Evolutionary conservation across 2,113 vertebrate genomes (phyloP).

Genomic region (Pseudolaguvia tuberculata): DNA sequence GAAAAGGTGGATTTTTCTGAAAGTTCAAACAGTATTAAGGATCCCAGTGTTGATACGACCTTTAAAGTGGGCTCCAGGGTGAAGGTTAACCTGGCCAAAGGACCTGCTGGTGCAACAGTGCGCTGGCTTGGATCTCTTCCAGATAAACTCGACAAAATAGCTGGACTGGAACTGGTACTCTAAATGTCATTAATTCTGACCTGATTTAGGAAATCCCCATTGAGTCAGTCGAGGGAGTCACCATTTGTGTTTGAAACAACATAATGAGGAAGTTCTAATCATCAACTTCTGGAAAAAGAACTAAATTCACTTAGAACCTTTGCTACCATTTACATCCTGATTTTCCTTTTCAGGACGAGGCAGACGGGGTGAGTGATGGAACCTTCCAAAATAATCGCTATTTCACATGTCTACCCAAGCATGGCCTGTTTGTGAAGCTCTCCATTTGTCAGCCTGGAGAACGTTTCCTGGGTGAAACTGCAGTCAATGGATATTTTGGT

Average conservation of each 20-base stretch:
- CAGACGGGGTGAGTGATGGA: constrained; percentile 67
- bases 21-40: not conserved
- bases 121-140: constrained; percentile 77
- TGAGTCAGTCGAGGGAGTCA: not conserved
- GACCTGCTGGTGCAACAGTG: constrained; percentile 69
- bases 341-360: constrained; percentile 66
- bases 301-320: not conserved
- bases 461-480: constrained; percentile 61
- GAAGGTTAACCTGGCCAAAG: constrained; percentile 65
- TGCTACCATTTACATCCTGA: accelerated
- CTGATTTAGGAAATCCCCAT: constrained; percentile 1
- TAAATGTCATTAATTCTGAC: not conserved
- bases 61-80: constrained; percentile 73
- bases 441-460: constrained; percentile 69
- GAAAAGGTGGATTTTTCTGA: constrained; percentile 29
- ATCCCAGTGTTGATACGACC: not conserved
- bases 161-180: constrained; percentile 80
- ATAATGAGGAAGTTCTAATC: not conserved
- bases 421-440: constrained; percentile 75
- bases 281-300: not conserved
- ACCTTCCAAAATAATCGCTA: constrained; percentile 59
- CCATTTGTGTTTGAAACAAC: not conserved
- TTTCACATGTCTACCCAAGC: constrained; percentile 65
- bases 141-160: constrained; percentile 53
- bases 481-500: constrained; percentile 46